phyloP scores from a whole-genome alignment of 2,113 vertebrate species.

The Lepisosteus oculatus region DNA sequence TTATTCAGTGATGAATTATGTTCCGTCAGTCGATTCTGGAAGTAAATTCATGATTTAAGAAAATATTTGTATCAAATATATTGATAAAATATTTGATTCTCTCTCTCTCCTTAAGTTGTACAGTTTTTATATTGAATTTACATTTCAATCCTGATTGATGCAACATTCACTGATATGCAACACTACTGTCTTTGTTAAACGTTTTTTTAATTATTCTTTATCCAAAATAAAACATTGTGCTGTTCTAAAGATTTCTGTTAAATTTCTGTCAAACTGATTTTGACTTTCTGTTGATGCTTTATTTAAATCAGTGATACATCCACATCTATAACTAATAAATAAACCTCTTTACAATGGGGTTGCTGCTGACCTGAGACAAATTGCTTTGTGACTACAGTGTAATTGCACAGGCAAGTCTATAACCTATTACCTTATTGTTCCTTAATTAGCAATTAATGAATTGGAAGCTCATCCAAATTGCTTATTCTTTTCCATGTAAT shows the following conservation, averaged over 20 bases:
- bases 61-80: no score
- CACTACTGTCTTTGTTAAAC: background rate
- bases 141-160: background rate
- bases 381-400: conserved; percentile 30
- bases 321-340: conserved; percentile 8
- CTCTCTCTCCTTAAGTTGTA: no score
- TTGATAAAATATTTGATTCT: no score
- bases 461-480: conserved; percentile 39
- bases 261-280: conserved; percentile 3
- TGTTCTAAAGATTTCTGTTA: background rate
- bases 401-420: conserved; percentile 35
- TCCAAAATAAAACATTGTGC: conserved; percentile 1
- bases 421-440: conserved; percentile 39
- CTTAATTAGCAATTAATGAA: conserved; percentile 60
- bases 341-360: background rate
- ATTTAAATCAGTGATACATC: background rate
- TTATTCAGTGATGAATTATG: no score
- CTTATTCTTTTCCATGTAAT: background rate
- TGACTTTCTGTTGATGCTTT: background rate
- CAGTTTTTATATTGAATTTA: background rate
- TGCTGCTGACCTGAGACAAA: conserved; percentile 14
- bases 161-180: conserved; percentile 2
- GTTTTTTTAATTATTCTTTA: background rate
- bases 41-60: no score
- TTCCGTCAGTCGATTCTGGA: no score